Conservation (phyloP, 2,888 invertebrate genomes). For the Polydrusus pterygomalis region DNA sequence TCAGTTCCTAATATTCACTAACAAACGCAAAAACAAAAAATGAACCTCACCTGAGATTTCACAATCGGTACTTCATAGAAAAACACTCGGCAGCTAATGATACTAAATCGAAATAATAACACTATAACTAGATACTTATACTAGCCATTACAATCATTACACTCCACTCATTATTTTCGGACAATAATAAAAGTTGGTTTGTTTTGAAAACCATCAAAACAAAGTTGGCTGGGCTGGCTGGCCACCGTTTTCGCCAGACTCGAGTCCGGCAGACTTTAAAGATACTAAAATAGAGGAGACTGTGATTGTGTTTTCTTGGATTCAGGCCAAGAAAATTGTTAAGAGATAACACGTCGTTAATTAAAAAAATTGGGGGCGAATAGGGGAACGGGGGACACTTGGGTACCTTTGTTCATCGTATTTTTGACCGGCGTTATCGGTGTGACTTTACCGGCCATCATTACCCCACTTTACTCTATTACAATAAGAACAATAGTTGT, state of each 20-base stretch:
- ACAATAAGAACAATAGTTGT: too few species aligned
- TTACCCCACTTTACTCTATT: too few species aligned
- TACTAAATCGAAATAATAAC: neutral
- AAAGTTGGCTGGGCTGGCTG: conserved; percentile 29
- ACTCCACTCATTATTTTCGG: too few species aligned
- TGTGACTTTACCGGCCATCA: too few species aligned
- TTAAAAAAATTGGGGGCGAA: conserved; percentile 2
- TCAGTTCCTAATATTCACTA: too few species aligned
- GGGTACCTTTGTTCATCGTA: too few species aligned
- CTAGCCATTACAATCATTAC: conserved; percentile 11
- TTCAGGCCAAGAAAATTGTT: conserved; percentile 40
- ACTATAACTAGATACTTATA: conserved; percentile 4
- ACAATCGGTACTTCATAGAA: neutral
- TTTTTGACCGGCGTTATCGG: too few species aligned
- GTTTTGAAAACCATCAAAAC: conserved; percentile 32
- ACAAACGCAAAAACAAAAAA: too few species aligned
- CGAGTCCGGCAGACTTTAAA: conserved; percentile 33
- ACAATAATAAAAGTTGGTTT: conserved; percentile 26
- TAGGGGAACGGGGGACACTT: too few species aligned
- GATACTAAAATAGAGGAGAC: conserved; percentile 45
- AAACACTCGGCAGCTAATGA: neutral
- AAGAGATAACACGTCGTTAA: conserved; percentile 17
- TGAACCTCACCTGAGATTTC: too few species aligned
- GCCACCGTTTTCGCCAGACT: conserved; percentile 46
- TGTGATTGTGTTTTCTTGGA: conserved; percentile 40